A percentile compares a stretch with the other conserved stretches of the same genome.
Evolutionary conservation across 1,140 invertebrate species (phyloP).

Genomic region (Heliothis subflexa): DNA sequence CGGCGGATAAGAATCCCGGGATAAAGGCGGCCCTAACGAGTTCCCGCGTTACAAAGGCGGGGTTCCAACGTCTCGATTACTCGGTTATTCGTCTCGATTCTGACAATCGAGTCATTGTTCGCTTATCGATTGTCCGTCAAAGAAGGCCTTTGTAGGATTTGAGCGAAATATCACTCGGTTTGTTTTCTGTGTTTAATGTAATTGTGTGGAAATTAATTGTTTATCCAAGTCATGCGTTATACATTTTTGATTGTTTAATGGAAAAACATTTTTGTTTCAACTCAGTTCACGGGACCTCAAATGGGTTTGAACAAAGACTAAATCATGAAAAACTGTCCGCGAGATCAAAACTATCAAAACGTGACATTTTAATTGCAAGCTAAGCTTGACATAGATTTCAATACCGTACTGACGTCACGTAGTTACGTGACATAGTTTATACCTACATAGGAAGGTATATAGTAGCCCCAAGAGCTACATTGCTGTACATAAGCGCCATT

Average conservation of each 20-base stretch:
- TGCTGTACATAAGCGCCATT: too few species aligned
- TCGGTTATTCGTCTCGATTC: conserved; percentile 54
- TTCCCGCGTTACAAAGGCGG: conserved; percentile 51
- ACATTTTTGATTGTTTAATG: conserved; percentile 6
- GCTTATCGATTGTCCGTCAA: conserved; percentile 45
- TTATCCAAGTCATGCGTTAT: conserved; percentile 12
- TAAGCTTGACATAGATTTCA: too few species aligned
- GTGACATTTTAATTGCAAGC: too few species aligned
- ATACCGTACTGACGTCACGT: too few species aligned
- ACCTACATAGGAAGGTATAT: too few species aligned
- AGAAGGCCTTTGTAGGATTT: conserved; percentile 40
- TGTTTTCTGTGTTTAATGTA: conserved; percentile 32
- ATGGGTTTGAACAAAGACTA: too few species aligned
- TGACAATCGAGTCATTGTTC: conserved; percentile 55
- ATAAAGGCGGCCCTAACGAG: conserved; percentile 59
- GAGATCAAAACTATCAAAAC: too few species aligned
- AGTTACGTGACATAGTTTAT: too few species aligned
- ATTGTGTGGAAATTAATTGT: conserved; percentile 37
- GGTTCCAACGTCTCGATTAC: conserved; percentile 48
- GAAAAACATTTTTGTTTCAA: background rate
- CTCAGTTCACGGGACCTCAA: too few species aligned
- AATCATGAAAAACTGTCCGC: too few species aligned
- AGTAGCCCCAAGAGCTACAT: too few species aligned
- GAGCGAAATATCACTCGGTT: conserved; percentile 21
- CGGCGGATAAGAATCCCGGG: conserved; percentile 51